Base-by-base conservation (phyloP, 2,797 vertebrate genomes). In the Amblyraja radiata region DNA sequence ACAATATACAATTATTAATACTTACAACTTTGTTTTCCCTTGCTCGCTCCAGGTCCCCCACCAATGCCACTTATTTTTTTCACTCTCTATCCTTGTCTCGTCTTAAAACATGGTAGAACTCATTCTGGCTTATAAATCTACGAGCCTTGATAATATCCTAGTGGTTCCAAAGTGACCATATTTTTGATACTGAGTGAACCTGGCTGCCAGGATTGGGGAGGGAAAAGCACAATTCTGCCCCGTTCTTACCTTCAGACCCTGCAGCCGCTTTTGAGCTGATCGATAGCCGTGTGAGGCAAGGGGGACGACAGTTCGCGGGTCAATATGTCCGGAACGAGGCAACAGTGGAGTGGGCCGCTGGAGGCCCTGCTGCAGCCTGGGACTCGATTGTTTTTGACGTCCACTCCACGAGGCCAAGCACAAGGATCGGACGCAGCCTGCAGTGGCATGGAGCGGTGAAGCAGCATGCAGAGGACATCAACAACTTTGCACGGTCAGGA, bases 1-100 rank as follows among this genome's bases (percentile, higher is more conserved):
- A 92, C 71, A 92, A n/a, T 71, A 74, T 92, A 39, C 23, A 92
- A 92, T 92, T 46, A 71, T 74, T 74, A 92, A 91, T 54, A 13
- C 68, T 39, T 46, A 74, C 23, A 25, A 91, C 23, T 73, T 68
- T 68, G 21, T 16, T 88, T 68, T 88, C 6, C 83, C 83, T 86
- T 32, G 28, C 5, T n/a, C 32, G 16, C 8, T 61, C 83, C 28
- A 58, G 28, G 46, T 84, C 23, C 54, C 54, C 28, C 23, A 28
- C 54, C 23, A 28, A 11, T 16, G 1, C 6, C 84, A n/a, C 5
- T 8, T 63, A 86, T 14, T 54, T 13, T 74, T 14, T 28, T 46
- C 21, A 21, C 21, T 39, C 25, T 54, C 46, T 54, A 10, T 74
- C 16, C 36, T 46, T 16, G 10, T 4, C 90, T 91, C 14, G 36